These are phyloP conservation scores for Physocephala rufipes DNA, from an alignment of 2,888 invertebrate species.

Conservation along the genomic window DNA sequence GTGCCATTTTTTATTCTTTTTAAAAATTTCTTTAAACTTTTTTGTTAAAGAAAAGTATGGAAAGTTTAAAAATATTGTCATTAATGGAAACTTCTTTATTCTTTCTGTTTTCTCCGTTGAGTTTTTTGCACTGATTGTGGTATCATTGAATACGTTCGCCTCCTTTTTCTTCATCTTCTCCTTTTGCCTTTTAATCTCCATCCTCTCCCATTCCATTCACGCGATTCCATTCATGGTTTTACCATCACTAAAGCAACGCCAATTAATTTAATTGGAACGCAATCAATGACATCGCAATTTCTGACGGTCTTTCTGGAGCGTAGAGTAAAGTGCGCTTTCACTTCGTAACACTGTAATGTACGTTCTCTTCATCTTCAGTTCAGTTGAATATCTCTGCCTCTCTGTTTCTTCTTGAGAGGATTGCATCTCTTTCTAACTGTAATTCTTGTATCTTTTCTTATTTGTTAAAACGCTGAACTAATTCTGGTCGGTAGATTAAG, in stretches of 20 bases:
- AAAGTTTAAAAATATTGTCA: neutral
- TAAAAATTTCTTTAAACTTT: slow-evolving; percentile 6
- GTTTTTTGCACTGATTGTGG: neutral
- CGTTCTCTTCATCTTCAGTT: neutral
- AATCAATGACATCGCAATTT: slow-evolving; percentile 20
- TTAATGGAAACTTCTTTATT: slow-evolving; percentile 12
- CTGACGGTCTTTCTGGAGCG: slow-evolving; percentile 13
- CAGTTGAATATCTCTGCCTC: neutral
- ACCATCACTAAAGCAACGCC: slow-evolving; percentile 8
- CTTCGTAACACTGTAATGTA: slow-evolving; percentile 4
- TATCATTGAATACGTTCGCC: slow-evolving; percentile 11
- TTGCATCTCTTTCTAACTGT: too few relatives aligned
- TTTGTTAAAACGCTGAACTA: too few relatives aligned
- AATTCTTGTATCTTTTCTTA: too few relatives aligned
- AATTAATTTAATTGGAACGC: slow-evolving; percentile 30
- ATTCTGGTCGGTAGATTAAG: too few relatives aligned
- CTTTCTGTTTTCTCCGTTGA: neutral
- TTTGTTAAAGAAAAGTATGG: slow-evolving; percentile 1
- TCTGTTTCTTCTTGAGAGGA: neutral
- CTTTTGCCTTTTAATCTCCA: too few relatives aligned
- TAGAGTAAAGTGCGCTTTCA: too few relatives aligned
- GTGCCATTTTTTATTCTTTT: neutral
- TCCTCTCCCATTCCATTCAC: neutral
- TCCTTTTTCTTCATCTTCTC: neutral
- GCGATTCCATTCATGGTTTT: slow-evolving; percentile 6